A percentile compares a stretch with the other conserved stretches of the same genome.
These are phyloP conservation scores for Diarsia mendica DNA, from an alignment of 2,888 invertebrate species.

Conservation along the genomic window DNA sequence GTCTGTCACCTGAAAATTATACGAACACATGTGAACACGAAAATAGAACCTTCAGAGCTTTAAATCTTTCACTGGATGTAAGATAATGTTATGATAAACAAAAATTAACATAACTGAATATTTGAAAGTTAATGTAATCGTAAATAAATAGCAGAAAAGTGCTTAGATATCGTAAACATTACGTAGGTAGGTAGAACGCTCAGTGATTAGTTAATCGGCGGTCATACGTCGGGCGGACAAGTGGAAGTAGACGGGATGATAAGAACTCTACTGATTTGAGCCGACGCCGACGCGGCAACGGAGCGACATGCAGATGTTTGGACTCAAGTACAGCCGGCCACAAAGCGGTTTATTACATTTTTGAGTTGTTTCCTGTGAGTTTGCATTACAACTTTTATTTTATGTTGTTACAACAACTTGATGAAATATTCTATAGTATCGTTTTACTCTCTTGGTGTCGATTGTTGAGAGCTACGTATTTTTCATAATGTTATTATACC, in stretches of 20 bases:
- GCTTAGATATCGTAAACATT: conserved; percentile 60
- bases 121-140: conserved; percentile 43
- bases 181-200: conserved; percentile 66
- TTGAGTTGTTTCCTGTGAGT: conserved; percentile 7
- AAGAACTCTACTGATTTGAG: conserved; percentile 78
- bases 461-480: background rate
- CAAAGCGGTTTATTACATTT: conserved; percentile 30
- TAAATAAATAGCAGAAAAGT: conserved; percentile 53
- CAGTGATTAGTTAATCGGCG: conserved; percentile 76
- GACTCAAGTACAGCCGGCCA: conserved; percentile 49
- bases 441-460: background rate
- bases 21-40: conserved; percentile 22
- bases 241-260: conserved; percentile 75
- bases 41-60: background rate
- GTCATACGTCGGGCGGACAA: conserved; percentile 74
- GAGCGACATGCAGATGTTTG: conserved; percentile 71
- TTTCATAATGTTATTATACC: background rate
- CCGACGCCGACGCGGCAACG: conserved; percentile 69
- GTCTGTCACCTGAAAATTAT: conserved; percentile 94
- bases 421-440: background rate
- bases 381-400: background rate
- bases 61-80: background rate
- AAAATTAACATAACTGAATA: conserved; percentile 25
- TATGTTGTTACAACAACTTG: background rate
- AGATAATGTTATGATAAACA: conserved; percentile 16